These are phyloP conservation scores for Drosophila kepulauana DNA, from an alignment of 1,140 invertebrate species.

Conservation along the genomic window DNA sequence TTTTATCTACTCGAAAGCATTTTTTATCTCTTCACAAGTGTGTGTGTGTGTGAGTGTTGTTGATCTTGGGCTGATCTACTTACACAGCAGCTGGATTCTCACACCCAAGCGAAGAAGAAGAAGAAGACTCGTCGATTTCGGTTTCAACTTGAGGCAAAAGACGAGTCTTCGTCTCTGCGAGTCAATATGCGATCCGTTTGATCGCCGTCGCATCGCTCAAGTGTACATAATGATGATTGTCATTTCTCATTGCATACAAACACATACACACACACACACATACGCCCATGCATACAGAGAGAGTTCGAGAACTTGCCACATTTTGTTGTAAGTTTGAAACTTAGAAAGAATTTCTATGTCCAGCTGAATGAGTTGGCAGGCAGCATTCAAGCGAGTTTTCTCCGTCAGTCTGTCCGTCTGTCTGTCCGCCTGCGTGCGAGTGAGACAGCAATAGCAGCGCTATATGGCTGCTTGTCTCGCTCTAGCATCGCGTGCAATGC, in stretches of 20 bases:
- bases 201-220: constrained; percentile 15
- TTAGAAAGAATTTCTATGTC: constrained; percentile 57
- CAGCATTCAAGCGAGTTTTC: constrained; percentile 7
- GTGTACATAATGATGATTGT: constrained; percentile 81
- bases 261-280: constrained; percentile 8
- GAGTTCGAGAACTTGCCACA: constrained; percentile 38
- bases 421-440: neutral
- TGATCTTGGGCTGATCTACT: constrained; percentile 47
- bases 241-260: constrained; percentile 68
- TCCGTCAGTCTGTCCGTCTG: neutral
- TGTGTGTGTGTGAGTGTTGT: neutral
- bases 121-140: constrained; percentile 53
- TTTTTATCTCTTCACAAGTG: neutral
- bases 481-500: constrained; percentile 57
- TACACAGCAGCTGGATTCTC: constrained; percentile 34
- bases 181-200: constrained; percentile 37
- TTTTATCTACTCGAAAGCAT: constrained; percentile 5
- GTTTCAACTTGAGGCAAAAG: constrained; percentile 52
- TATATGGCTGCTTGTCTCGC: constrained; percentile 29
- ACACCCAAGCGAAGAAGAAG: constrained; percentile 10
- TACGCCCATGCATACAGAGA: neutral
- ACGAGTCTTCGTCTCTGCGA: neutral
- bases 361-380: constrained; percentile 32
- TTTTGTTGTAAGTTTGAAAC: constrained; percentile 44
- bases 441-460: constrained; percentile 4